Conservation (phyloP, 2,797 vertebrate species). For the Myotis daubentonii region DNA sequence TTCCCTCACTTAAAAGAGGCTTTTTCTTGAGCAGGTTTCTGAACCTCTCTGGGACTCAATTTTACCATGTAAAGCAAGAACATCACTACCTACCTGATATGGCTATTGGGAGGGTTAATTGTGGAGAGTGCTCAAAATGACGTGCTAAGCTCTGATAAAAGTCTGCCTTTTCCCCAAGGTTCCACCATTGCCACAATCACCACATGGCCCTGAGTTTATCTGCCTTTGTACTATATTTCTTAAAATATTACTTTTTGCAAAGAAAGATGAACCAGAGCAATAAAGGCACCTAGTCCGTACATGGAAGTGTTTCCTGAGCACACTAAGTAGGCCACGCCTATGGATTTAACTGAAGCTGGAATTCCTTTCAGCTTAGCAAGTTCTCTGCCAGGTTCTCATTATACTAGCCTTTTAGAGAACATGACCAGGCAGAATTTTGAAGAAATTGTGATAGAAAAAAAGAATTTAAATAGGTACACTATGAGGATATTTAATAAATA, state of each 20-base stretch:
- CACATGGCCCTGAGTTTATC: background rate
- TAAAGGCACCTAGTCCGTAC: background rate
- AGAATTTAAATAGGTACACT: slow-evolving; percentile 69
- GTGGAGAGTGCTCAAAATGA: background rate
- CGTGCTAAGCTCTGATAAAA: background rate
- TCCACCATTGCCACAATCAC: background rate
- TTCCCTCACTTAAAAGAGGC: background rate
- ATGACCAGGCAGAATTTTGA: slow-evolving; percentile 60
- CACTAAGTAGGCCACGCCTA: slow-evolving; percentile 41
- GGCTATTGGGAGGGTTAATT: background rate
- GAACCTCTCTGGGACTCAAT: background rate
- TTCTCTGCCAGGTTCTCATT: slow-evolving; percentile 62
- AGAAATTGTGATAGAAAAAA: slow-evolving; percentile 64
- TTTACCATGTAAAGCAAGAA: background rate
- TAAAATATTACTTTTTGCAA: slow-evolving; percentile 53
- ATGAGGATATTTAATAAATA: slow-evolving; percentile 53
- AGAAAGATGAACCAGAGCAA: slow-evolving; percentile 24
- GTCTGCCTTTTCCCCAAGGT: background rate
- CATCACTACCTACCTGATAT: background rate
- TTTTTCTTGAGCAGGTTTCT: background rate
- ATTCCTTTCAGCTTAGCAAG: slow-evolving; percentile 53
- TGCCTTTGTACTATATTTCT: background rate
- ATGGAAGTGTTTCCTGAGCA: slow-evolving; percentile 45
- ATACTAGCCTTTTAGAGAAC: slow-evolving; percentile 51
- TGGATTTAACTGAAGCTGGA: slow-evolving; percentile 55